Base-by-base conservation (phyloP, 2,113 vertebrate species). In the Myrmecobius fasciatus region DNA sequence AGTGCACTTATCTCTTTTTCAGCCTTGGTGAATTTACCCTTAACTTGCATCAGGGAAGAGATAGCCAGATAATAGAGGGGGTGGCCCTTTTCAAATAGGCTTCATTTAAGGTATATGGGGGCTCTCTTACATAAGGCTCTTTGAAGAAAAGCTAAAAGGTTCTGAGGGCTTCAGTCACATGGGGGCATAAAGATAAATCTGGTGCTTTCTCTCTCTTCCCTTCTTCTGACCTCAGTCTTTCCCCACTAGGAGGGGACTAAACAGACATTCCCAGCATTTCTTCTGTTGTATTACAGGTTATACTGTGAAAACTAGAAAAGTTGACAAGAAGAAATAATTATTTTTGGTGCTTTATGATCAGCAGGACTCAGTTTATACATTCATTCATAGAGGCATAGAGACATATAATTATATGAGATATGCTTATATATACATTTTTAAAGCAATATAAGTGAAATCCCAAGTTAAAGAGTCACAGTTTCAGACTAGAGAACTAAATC, bases 1-100 rank as follows among this genome's bases (percentile, higher is more conserved):
- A 97, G 95, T 96, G 97, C 97, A 97, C 97, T 98, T 97, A 97
- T 0, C 96, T 88, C 92, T 95, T 83, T 95, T 95, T 96, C 93
- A 75, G 91, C 94, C 91, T 97, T 75, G 75, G 67, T 75, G 95
- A 94, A 90, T 28, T 96, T 93, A 95, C 48, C 36, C 25, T 89
- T 90, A 75, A 91, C 94, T 95, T 93, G 95, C 97, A 97, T 97
- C 90, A 52, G 96, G 97, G 97, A 97, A 95, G 95, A 92, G 67
- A 92, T 88, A 53, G 60, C 48, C 31, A 52, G n/a, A 92, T 93
- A 92, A 89, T 0, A 0, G 92, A 95, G 93, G 67, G 95, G 67
- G 95, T 96, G 93, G 97, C 94, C 94, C 92, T 95, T 95, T 95
- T 52, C 92, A 96, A 96, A 95, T 48, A 90, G 54, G 88, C 67